These are phyloP conservation scores for Hippoglossus stenolepis DNA, from an alignment of 2,113 vertebrate genomes.

Conservation along the genomic window DNA sequence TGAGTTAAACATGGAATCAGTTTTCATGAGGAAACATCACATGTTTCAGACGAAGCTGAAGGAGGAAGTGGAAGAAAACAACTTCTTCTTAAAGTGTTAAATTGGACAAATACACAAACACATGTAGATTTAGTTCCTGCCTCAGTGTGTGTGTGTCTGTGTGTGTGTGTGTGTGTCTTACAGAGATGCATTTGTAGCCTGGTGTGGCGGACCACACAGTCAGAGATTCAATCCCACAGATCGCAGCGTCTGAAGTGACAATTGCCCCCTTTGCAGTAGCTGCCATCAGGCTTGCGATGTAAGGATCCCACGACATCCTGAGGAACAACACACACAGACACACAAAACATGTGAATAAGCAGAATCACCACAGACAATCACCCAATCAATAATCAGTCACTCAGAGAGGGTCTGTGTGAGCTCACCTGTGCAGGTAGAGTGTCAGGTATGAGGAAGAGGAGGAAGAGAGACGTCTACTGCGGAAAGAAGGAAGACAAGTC, in stretches of 20 bases:
- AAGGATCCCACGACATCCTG: background rate
- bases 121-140: too few relatives aligned
- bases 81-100: too few relatives aligned
- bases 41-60: too few relatives aligned
- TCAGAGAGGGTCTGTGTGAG: background rate
- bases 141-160: background rate
- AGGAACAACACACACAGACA: background rate
- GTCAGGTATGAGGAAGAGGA: slow-evolving; percentile 7
- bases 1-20: too few relatives aligned
- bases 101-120: background rate
- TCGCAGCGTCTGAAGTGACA: fast-evolving
- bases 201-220: fast-evolving
- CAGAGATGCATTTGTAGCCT: fast-evolving
- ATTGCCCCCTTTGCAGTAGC: fast-evolving
- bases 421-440: slow-evolving; percentile 64
- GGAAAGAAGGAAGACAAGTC: slow-evolving; percentile 48
- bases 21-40: too few relatives aligned
- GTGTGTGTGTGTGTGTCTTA: slow-evolving; percentile 28
- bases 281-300: fast-evolving
- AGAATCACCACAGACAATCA: background rate
- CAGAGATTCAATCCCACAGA: fast-evolving
- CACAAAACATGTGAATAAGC: slow-evolving; percentile 1
- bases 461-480: slow-evolving; percentile 26
- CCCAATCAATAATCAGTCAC: background rate
- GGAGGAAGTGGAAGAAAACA: too few relatives aligned